Evolutionary conservation across 2,888 invertebrate species (phyloP).

Genomic region (Taphrorychus bicolor): DNA sequence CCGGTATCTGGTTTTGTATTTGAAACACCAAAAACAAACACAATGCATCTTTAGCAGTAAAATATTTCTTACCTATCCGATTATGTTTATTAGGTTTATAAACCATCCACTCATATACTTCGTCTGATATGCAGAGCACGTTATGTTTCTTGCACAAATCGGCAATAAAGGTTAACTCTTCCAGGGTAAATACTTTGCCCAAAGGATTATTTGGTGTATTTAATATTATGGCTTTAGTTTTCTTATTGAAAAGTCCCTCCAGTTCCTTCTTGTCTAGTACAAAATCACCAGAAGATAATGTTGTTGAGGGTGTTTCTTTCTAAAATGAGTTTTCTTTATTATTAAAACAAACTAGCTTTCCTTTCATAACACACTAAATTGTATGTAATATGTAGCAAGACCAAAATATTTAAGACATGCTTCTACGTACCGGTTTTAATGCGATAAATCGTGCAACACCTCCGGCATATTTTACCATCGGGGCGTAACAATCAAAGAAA

Average conservation of each 20-base stretch:
- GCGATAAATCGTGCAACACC: conserved; percentile 89
- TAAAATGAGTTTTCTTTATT: conserved; percentile 22
- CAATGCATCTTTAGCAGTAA: too few relatives aligned
- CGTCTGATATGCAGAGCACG: conserved; percentile 91
- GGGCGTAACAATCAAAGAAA: conserved; percentile 97
- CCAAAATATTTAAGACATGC: too few relatives aligned
- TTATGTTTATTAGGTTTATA: conserved; percentile 84
- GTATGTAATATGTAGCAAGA: too few relatives aligned
- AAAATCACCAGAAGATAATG: conserved; percentile 84
- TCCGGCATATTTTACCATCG: conserved; percentile 89
- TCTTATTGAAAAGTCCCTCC: conserved; percentile 77
- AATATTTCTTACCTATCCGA: conserved; percentile 79
- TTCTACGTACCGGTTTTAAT: conserved; percentile 69
- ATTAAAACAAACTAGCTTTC: not conserved
- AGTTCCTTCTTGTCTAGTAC: conserved; percentile 84
- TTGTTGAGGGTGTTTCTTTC: conserved; percentile 52
- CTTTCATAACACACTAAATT: too few relatives aligned
- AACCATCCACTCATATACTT: conserved; percentile 98
- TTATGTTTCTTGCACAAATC: conserved; percentile 91
- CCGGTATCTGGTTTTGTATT: too few relatives aligned
- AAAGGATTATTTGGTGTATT: conserved; percentile 98
- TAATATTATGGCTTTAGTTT: conserved; percentile 94
- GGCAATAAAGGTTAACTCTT: conserved; percentile 81
- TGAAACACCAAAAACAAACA: too few relatives aligned
- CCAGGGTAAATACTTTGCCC: conserved; percentile 83